A percentile compares a stretch with the other conserved stretches of the same genome.
phyloP scores from a whole-genome alignment of 2,797 vertebrate species.

The Margarornis squamiger region DNA sequence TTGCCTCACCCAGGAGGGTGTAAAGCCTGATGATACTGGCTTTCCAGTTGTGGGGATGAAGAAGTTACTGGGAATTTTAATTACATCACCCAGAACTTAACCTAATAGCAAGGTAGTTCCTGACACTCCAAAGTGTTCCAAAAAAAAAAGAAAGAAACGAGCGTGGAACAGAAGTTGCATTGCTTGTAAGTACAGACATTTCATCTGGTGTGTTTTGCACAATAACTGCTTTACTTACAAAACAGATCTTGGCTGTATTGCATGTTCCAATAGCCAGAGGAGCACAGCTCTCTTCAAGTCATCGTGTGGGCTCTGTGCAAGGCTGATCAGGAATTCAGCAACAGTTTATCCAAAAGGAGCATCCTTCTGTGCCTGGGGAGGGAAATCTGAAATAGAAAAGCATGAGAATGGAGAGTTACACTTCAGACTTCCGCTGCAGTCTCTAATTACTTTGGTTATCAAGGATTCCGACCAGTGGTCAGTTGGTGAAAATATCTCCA shows the following conservation, averaged over 20 bases:
- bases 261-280: neutral
- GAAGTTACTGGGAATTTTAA: neutral
- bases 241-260: too few species aligned
- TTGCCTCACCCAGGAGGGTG: neutral
- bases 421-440: neutral
- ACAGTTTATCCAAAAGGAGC: neutral
- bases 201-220: too few species aligned
- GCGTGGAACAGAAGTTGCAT: neutral
- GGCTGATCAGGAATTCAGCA: neutral
- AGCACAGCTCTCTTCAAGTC: neutral
- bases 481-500: neutral
- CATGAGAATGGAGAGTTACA: neutral
- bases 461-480: neutral
- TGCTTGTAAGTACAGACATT: accelerated
- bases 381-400: neutral
- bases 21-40: neutral
- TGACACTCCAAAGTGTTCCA: accelerated
- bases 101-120: neutral
- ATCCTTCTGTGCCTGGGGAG: neutral
- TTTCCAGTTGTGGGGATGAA: neutral
- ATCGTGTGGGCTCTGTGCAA: accelerated
- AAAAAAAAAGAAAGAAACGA: neutral
- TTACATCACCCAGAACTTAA: neutral
- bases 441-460: neutral
- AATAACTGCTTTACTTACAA: neutral